Evolutionary conservation across 2,888 invertebrate genomes (phyloP), one percentile per base, ranked within the genome.

Genomic region (Drosophila kuntzei): DNA sequence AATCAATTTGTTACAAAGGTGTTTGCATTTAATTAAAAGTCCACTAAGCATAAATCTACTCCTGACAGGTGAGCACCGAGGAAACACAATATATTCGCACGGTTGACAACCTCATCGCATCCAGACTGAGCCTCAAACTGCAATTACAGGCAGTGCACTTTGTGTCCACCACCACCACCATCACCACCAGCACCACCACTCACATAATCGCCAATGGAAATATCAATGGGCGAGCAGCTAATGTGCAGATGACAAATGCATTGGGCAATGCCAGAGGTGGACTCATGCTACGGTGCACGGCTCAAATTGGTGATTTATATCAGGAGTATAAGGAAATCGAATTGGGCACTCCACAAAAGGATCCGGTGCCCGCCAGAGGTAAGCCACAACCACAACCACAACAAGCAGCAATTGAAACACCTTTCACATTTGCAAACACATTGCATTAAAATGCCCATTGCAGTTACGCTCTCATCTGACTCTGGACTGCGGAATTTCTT

Each of bases 301-400:
- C 96, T 34, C 94, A 95, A 83, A 94, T 96, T 82, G 94, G 94
- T 71, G 94, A 94, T 62, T 93, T 96, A 77, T 96, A 96, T 93
- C 94, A 94, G 78, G 94, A 94, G 90, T 94, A 94, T 70, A 95
- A 95, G 62, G 95, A 95, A 88, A 92, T 95, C 80, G 95, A 95
- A 90, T 94, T 96, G 89, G 95, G 95, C 71, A 94, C 95, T 58
- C 95, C 95, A 69, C 95, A 95, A 54, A 90, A 74, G 79, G 96
- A 96, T 92, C 96, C 96, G 9, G 94, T 96, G 82, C 96, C 96
- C 25, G 96, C 96, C 90, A 94, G 96, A 94, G 96, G 96, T 96
- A 91, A 93, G 90, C 87, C 57, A 57, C 64, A 75, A 55, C 47
- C 65, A 64, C 65, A 63, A 54, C 41, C 39, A 37, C 50, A 76